Conservation (phyloP, 2,797 vertebrate species). For the Hyperoplus lanceolatus region DNA sequence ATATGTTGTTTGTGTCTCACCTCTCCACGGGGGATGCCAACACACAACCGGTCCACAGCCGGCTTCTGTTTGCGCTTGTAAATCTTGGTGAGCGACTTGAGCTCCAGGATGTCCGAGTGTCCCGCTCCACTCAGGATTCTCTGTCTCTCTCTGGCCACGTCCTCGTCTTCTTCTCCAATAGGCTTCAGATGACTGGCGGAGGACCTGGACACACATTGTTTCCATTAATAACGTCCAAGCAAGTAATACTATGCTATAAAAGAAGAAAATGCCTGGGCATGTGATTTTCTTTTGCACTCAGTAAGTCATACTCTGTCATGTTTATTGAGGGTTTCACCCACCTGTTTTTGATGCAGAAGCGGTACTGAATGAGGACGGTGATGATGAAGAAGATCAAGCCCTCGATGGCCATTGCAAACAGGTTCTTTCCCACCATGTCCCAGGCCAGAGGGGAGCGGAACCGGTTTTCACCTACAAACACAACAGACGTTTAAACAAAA, state of each 20-base stretch:
- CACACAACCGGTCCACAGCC: conserved; percentile 95
- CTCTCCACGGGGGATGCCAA: conserved; percentile 97
- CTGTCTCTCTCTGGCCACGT: conserved; percentile 95
- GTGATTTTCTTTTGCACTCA: background rate
- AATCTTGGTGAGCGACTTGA: conserved; percentile 95
- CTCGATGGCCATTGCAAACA: conserved; percentile 98
- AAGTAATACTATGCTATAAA: background rate
- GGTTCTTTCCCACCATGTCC: conserved; percentile 98
- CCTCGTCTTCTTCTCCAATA: conserved; percentile 95
- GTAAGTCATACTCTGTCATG: background rate
- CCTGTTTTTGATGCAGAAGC: conserved; percentile 96
- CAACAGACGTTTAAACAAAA: background rate
- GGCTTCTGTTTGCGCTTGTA: conserved; percentile 97
- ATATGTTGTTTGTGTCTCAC: conserved; percentile 73
- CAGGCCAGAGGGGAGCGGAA: conserved; percentile 96
- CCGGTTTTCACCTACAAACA: conserved; percentile 91
- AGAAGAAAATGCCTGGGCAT: background rate
- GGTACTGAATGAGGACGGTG: conserved; percentile 97
- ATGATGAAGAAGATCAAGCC: conserved; percentile 95
- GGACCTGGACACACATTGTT: conserved; percentile 80
- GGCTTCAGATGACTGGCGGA: conserved; percentile 90
- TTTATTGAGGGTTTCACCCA: conserved; percentile 59
- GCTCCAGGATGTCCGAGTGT: conserved; percentile 94
- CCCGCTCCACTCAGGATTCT: conserved; percentile 93
- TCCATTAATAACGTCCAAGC: background rate